These are phyloP conservation scores for Apodemia hepburni DNA, from an alignment of 2,888 invertebrate species.

Conservation along the genomic window DNA sequence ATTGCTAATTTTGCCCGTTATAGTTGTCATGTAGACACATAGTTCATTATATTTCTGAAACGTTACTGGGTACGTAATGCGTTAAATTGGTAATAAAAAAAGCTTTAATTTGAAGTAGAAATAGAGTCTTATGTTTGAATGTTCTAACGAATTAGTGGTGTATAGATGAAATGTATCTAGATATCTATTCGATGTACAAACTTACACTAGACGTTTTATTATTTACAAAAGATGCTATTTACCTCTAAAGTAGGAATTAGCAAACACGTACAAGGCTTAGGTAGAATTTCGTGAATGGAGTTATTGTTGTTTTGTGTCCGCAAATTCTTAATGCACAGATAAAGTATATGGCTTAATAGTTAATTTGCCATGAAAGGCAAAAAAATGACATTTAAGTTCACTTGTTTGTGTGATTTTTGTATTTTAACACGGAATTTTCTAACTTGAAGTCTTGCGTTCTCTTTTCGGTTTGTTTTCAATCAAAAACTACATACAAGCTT, in stretches of 20 bases:
- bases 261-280: slow-evolving; percentile 14
- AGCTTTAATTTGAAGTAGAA: slow-evolving; percentile 78
- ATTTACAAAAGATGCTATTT: slow-evolving; percentile 16
- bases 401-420: neutral
- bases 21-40: slow-evolving; percentile 50
- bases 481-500: neutral
- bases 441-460: neutral
- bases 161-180: slow-evolving; percentile 36
- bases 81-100: slow-evolving; percentile 67
- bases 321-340: neutral
- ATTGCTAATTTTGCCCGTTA: slow-evolving; percentile 39
- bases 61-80: slow-evolving; percentile 48
- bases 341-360: neutral
- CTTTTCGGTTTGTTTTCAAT: neutral
- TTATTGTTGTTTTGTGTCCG: slow-evolving; percentile 6
- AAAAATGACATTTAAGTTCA: neutral
- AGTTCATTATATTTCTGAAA: slow-evolving; percentile 48
- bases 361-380: neutral
- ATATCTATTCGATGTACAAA: slow-evolving; percentile 32
- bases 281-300: slow-evolving; percentile 3
- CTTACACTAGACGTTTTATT: slow-evolving; percentile 21
- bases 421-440: neutral
- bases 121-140: slow-evolving; percentile 68
- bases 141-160: slow-evolving; percentile 50
- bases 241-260: slow-evolving; percentile 11